Conservation (phyloP, 2,113 vertebrate genomes). For the Rhizomys pruinosus region DNA sequence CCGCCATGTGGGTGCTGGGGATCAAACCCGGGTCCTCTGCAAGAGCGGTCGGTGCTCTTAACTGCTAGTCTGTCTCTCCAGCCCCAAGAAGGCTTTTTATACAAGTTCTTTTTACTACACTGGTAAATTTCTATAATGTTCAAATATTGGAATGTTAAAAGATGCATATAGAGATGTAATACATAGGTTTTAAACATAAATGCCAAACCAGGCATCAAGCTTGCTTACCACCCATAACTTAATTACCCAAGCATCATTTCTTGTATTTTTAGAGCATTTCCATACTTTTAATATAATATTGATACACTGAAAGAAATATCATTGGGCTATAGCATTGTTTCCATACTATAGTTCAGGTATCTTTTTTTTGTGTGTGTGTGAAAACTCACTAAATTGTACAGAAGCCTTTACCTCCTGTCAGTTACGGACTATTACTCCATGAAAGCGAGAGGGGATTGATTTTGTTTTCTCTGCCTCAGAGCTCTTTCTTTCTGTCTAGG, state of each 20-base stretch:
- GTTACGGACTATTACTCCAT: neutral
- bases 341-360: neutral
- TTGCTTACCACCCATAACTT: neutral
- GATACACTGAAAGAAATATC: neutral
- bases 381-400: conserved; percentile 17
- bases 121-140: neutral
- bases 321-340: neutral
- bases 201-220: neutral
- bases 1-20: too few relatives aligned
- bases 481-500: conserved; percentile 63
- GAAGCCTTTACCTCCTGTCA: neutral
- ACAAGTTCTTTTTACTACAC: neutral
- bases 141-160: conserved; percentile 20
- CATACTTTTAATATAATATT: conserved; percentile 42
- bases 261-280: conserved; percentile 24
- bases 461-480: conserved; percentile 1
- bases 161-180: neutral
- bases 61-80: too few relatives aligned
- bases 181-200: neutral
- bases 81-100: too few relatives aligned
- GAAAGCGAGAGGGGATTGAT: neutral
- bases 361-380: conserved; percentile 43
- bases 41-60: too few relatives aligned
- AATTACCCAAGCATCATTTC: conserved; percentile 27
- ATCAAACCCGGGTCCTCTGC: too few relatives aligned